phyloP scores from a whole-genome alignment of 2,888 invertebrate genomes.

The Subacronicta megacephala region DNA sequence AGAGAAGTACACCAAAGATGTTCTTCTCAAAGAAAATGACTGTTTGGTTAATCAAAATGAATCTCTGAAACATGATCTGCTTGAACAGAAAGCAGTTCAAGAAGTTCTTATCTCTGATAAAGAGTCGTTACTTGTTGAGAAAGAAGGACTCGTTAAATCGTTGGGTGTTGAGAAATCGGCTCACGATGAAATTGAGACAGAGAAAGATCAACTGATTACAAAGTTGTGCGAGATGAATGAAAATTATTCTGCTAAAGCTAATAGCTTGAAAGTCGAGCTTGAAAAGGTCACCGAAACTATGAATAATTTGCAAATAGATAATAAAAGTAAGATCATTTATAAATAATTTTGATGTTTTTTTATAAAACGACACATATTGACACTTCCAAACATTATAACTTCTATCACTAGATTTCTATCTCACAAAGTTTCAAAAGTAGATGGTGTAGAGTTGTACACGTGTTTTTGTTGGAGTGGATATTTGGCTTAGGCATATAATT shows the following conservation, averaged over 20 bases:
- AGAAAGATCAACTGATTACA: conserved; percentile 52
- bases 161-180: conserved; percentile 59
- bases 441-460: too few relatives aligned
- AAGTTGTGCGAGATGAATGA: conserved; percentile 55
- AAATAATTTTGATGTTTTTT: too few relatives aligned
- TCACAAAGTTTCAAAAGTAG: too few relatives aligned
- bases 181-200: conserved; percentile 57
- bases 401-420: too few relatives aligned
- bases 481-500: too few relatives aligned
- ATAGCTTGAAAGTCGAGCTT: conserved; percentile 53
- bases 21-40: conserved; percentile 41
- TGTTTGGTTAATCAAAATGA: conserved; percentile 38
- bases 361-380: too few relatives aligned
- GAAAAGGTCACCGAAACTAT: conserved; percentile 50
- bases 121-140: conserved; percentile 50
- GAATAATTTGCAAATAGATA: conserved; percentile 56
- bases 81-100: conserved; percentile 35
- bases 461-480: too few relatives aligned
- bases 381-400: too few relatives aligned
- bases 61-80: conserved; percentile 36
- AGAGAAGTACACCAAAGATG: conserved; percentile 31
- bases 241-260: conserved; percentile 47
- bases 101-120: conserved; percentile 50
- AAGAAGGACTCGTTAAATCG: conserved; percentile 52
- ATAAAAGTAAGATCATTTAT: conserved; percentile 61